Evolutionary conservation across 2,888 invertebrate genomes (phyloP).

Genomic region (Cynaeus angustus): DNA sequence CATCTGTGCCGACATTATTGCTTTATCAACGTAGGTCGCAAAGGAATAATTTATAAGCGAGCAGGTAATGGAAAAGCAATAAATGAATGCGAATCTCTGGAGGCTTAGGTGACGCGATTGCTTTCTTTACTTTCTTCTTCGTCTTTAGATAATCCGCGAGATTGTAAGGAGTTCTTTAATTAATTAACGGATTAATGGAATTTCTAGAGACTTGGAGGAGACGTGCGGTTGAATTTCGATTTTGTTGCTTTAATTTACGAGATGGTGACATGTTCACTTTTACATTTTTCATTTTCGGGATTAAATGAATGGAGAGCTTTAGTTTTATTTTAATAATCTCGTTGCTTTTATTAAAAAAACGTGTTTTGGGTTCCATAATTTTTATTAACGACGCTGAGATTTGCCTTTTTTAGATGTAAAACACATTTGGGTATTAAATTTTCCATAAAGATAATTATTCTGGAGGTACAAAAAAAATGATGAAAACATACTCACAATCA

Average conservation of each 20-base stretch:
- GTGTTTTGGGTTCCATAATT: too few relatives aligned
- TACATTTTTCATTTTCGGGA: conserved; percentile 19
- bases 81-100: conserved; percentile 10
- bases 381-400: background rate
- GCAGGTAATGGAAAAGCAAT: conserved; percentile 29
- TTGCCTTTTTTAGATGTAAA: background rate
- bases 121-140: conserved; percentile 33
- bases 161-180: conserved; percentile 40
- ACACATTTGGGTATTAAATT: background rate
- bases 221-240: conserved; percentile 42
- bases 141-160: conserved; percentile 34
- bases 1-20: conserved; percentile 24
- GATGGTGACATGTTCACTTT: conserved; percentile 33
- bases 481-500: too few relatives aligned
- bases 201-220: conserved; percentile 23
- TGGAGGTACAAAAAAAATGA: too few relatives aligned
- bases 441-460: background rate
- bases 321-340: background rate
- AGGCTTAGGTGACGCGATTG: conserved; percentile 17
- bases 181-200: conserved; percentile 41
- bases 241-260: conserved; percentile 22
- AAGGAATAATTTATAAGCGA: conserved; percentile 21
- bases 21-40: conserved; percentile 17
- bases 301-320: conserved; percentile 5
- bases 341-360: too few relatives aligned